phyloP scores from a whole-genome alignment of 2,797 vertebrate genomes.

The Hybognathus amarus region DNA sequence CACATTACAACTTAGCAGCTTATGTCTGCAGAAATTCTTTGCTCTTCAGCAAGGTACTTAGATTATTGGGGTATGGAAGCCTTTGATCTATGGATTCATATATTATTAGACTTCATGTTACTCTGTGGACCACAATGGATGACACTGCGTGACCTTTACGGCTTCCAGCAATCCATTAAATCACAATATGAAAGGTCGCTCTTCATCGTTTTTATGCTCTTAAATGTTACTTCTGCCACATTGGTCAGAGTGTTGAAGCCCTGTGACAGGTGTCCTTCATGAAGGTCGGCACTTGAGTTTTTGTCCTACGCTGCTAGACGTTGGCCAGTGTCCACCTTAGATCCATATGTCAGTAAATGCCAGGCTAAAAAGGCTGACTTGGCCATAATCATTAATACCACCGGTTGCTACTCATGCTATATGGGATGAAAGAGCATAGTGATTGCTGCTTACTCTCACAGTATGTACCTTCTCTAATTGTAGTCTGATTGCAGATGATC shows the following conservation, averaged over 20 bases:
- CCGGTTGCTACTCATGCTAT: slow-evolving; percentile 63
- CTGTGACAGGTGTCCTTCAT: slow-evolving; percentile 64
- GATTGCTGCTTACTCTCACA: slow-evolving; percentile 52
- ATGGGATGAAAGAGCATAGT: slow-evolving; percentile 50
- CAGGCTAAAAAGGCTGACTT: slow-evolving; percentile 74
- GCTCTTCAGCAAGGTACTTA: slow-evolving; percentile 42
- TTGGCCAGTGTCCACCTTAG: slow-evolving; percentile 74
- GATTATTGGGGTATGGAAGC: slow-evolving; percentile 37
- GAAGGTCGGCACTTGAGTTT: slow-evolving; percentile 72
- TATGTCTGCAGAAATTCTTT: slow-evolving; percentile 21
- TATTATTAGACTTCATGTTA: slow-evolving; percentile 53
- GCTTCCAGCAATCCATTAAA: slow-evolving; percentile 64
- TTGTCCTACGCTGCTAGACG: slow-evolving; percentile 72
- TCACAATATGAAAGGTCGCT: slow-evolving; percentile 70
- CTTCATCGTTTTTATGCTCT: slow-evolving; percentile 69
- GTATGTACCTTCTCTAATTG: slow-evolving; percentile 59
- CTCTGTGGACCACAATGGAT: slow-evolving; percentile 52
- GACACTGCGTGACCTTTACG: slow-evolving; percentile 64
- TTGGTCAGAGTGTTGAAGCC: slow-evolving; percentile 43
- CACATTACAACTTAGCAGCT: slow-evolving; percentile 14
- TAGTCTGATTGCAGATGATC: slow-evolving; percentile 64
- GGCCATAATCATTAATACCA: slow-evolving; percentile 75
- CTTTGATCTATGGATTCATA: slow-evolving; percentile 51
- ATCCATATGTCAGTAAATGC: slow-evolving; percentile 78
- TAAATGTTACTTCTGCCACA: slow-evolving; percentile 69